phyloP scores from a whole-genome alignment of 2,888 invertebrate species.

The Drosophila incognita region DNA sequence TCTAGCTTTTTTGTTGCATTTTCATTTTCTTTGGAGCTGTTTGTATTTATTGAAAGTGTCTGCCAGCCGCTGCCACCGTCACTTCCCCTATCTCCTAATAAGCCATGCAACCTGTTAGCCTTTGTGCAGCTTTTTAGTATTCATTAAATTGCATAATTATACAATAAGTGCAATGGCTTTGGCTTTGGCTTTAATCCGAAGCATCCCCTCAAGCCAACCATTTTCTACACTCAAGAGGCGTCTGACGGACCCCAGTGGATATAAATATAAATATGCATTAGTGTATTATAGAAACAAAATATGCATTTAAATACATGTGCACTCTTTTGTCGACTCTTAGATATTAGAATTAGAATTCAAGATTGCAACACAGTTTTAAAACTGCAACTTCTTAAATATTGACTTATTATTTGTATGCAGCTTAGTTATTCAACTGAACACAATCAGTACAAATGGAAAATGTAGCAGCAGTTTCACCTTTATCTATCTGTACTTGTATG shows the following conservation, averaged over 20 bases:
- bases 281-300: conserved; percentile 21
- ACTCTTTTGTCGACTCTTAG: background rate
- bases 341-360: background rate
- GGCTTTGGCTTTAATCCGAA: conserved; percentile 42
- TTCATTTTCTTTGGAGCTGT: conserved; percentile 61
- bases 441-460: background rate
- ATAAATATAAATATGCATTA: conserved; percentile 57
- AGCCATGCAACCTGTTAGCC: conserved; percentile 18
- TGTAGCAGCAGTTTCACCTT: background rate
- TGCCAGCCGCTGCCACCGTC: conserved; percentile 7
- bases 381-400: background rate
- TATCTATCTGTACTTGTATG: background rate
- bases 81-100: background rate
- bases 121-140: conserved; percentile 70
- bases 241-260: conserved; percentile 12
- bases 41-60: conserved; percentile 59
- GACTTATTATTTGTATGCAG: background rate
- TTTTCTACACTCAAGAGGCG: background rate
- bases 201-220: background rate
- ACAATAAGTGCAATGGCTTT: conserved; percentile 74
- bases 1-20: conserved; percentile 49
- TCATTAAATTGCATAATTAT: conserved; percentile 79
- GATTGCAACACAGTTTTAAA: background rate
- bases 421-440: background rate
- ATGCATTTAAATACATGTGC: conserved; percentile 14